Evolutionary conservation across 2,113 vertebrate genomes (phyloP), one percentile per base, ranked within the genome.

Genomic region (Ahaetulla prasina): DNA sequence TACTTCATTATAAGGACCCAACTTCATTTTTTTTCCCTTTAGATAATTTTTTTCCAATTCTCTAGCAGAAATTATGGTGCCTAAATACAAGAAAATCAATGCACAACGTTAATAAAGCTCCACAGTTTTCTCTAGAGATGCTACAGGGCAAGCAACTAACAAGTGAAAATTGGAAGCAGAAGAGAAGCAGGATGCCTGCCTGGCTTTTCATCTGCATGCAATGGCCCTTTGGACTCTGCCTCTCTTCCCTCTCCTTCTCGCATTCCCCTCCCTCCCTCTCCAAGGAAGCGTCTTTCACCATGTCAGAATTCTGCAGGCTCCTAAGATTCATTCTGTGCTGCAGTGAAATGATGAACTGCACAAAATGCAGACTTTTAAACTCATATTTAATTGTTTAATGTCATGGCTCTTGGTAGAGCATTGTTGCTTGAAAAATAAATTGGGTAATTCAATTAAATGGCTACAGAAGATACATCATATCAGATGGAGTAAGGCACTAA

Each of bases 351-450:
- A 98, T 98, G 97, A 98, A 98, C 98, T 98, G 98, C 98, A 98
- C 97, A 98, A 98, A 98, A 98, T 97, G 97, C 97, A 98, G 97
- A 98, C 97, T 99, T 99, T 98, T 98, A 98, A 98, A 98, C 98
- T 98, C 97, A 96, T 98, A 98, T 98, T 98, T 99, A 99, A 99
- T 99, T 99, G 98, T 99, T 98, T 99, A 98, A 98, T 98, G 98
- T 99, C 98, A 99, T 98, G 98, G 98, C 98, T 99, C 98, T 98
- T 98, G 98, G 98, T 98, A 98, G 98, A 98, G 98, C 98, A 98
- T 99, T 99, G 98, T 99, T 99, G 98, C 99, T 98, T 99, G 98
- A 99, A 99, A 98, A 99, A 98, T 99, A 99, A 99, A 99, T 99
- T 99, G 98, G 98, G 98, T 99, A 99, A 99, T 99, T 99, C 98